Evolutionary conservation across 2,888 invertebrate species (phyloP).

Genomic region (Ormyrus rosae): DNA sequence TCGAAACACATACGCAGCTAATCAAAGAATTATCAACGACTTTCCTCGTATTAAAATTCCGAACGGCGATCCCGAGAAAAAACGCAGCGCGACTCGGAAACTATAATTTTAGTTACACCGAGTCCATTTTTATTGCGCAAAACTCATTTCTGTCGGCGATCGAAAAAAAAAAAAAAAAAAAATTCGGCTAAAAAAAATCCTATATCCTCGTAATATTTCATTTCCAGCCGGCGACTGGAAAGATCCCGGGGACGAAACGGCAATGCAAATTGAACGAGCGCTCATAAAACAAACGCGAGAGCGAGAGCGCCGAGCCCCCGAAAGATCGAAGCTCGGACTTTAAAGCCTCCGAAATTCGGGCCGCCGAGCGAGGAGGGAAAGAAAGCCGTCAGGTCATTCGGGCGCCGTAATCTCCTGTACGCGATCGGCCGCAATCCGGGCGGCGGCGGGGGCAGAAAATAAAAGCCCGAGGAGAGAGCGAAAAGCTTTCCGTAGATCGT

Average conservation of each 20-base stretch:
- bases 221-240: background rate
- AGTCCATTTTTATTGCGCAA: no score
- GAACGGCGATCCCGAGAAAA: no score
- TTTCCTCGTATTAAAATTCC: no score
- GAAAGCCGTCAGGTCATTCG: constrained; percentile 20
- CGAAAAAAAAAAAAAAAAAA: background rate
- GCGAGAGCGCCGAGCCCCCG: no score
- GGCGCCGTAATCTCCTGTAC: constrained; percentile 30
- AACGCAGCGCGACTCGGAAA: no score
- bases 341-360: constrained; percentile 3
- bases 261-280: constrained; percentile 29
- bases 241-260: background rate
- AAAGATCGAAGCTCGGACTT: background rate
- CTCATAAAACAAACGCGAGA: constrained; percentile 18
- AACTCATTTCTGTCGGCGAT: no score
- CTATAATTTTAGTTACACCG: no score
- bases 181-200: background rate
- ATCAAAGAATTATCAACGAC: no score
- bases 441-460: constrained; percentile 13
- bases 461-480: constrained; percentile 14
- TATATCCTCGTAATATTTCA: background rate
- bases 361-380: background rate
- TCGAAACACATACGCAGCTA: no score
- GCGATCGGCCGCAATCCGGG: constrained; percentile 32
- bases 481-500: constrained; percentile 17